Evolutionary conservation across 1,140 invertebrate species (phyloP).

Genomic region (Leptestheria dahalacensis): DNA sequence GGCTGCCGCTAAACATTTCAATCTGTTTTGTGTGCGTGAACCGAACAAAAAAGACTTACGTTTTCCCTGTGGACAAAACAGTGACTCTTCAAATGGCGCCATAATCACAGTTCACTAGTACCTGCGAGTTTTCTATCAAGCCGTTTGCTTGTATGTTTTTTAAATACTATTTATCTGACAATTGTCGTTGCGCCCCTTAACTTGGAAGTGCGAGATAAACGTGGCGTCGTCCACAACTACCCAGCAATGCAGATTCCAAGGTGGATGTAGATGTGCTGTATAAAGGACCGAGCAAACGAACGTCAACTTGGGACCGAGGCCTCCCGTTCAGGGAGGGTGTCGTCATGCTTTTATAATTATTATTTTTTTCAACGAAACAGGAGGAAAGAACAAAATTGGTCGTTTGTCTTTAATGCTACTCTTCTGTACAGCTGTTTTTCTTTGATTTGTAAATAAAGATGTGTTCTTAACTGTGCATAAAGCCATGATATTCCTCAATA

Average conservation of each 20-base stretch:
- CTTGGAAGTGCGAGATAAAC: no score
- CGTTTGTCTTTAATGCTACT: background rate
- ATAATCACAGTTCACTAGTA: background rate
- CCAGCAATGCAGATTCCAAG: no score
- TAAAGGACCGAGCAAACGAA: no score
- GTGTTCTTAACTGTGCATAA: background rate
- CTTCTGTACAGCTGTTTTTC: background rate
- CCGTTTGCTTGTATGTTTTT: no score
- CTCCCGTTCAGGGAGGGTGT: no score
- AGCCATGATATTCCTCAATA: background rate
- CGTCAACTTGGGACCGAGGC: no score
- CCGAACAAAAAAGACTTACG: background rate
- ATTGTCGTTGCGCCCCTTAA: no score
- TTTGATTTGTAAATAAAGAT: background rate
- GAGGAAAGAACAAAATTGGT: no score
- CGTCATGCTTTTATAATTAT: no score
- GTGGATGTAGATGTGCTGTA: no score
- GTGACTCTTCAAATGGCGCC: background rate
- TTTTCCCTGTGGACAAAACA: background rate
- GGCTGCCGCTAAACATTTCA: slow-evolving; percentile 57
- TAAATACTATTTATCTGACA: background rate
- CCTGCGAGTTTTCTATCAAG: background rate
- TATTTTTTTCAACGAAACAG: background rate
- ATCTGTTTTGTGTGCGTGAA: background rate
- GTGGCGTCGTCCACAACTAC: no score